Evolutionary conservation across 2,888 invertebrate species (phyloP), one percentile per base, ranked within the genome.

Genomic region (Cataglyphis altisquamis): DNA sequence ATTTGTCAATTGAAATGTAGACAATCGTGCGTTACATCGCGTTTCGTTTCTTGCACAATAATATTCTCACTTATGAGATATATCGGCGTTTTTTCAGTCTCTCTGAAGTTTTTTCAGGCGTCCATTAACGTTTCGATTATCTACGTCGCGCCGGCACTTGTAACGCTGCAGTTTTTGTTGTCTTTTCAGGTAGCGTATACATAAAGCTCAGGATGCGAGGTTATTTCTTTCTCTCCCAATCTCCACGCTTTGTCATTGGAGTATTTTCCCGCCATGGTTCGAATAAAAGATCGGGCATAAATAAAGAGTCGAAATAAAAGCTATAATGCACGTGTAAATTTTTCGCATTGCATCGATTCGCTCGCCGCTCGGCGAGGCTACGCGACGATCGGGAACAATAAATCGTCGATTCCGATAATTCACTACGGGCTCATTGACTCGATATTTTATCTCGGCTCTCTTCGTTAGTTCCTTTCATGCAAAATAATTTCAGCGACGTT

Each of bases 81-180:
- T n/a, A 52, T 25, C 39, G 73, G 52, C 68, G 25, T 81, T 85
- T 87, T 86, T 82, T 63, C 83, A 85, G 72, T 80, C 83, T 84
- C 81, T 73, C 78, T n/a, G 0, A n/a, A 63, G 81, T 84, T 86
- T 87, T 83, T 73, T 75, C 88, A 78, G 66, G 41, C 90, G 82
- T 88, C 90, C 90, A 91, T 91, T 91, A 91, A 87, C 87, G 88
- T 89, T 89, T 88, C 90, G 89, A 91, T 91, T 90, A 89, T 84
- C 87, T 73, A 85, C 87, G 86, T 89, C 88, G 88, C 75, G 85
- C 83, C 18, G 18, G 84, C 90, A 91, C 87, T 89, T 90, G 87
- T 74, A 82, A 82, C n/a, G 41, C 77, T 41, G 60, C 67, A 66
- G 45, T 48, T 82, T 70, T 84, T 85, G 68, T 70, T 72, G 62